A percentile compares a stretch with the other conserved stretches of the same genome.
These are phyloP conservation scores for Thaleichthys pacificus DNA, from an alignment of 2,797 vertebrate species.

Conservation along the genomic window DNA sequence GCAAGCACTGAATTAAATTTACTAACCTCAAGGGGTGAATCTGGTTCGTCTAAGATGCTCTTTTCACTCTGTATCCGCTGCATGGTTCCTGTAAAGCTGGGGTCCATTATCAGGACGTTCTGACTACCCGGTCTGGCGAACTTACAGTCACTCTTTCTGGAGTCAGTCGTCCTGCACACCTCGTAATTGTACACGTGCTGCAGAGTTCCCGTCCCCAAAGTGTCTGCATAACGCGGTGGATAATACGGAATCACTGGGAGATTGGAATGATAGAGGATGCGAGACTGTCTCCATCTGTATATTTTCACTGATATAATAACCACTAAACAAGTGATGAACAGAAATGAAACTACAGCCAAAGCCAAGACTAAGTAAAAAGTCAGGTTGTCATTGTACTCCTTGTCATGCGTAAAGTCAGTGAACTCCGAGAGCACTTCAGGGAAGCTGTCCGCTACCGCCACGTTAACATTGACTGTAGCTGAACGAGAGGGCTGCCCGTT, in stretches of 20 bases:
- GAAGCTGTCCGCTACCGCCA: constrained; percentile 66
- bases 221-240: constrained; percentile 48
- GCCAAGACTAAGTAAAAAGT: constrained; percentile 40
- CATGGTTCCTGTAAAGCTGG: no score
- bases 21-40: not conserved
- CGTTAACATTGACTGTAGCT: constrained; percentile 67
- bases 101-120: no score
- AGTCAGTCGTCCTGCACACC: no score
- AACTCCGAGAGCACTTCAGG: constrained; percentile 37
- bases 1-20: not conserved
- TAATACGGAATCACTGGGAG: constrained; percentile 55
- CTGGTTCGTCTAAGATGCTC: not conserved
- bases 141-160: no score
- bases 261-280: constrained; percentile 43
- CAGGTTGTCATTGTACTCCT: constrained; percentile 23
- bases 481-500: constrained; percentile 78
- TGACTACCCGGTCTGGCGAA: no score
- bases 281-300: constrained; percentile 25
- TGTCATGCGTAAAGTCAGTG: constrained; percentile 23
- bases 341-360: constrained; percentile 36
- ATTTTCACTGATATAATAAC: constrained; percentile 46
- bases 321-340: constrained; percentile 47
- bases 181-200: no score
- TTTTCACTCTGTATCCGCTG: no score
- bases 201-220: constrained; percentile 42